phyloP scores from a whole-genome alignment of 2,888 invertebrate species.

The Argyra leucocephala region DNA sequence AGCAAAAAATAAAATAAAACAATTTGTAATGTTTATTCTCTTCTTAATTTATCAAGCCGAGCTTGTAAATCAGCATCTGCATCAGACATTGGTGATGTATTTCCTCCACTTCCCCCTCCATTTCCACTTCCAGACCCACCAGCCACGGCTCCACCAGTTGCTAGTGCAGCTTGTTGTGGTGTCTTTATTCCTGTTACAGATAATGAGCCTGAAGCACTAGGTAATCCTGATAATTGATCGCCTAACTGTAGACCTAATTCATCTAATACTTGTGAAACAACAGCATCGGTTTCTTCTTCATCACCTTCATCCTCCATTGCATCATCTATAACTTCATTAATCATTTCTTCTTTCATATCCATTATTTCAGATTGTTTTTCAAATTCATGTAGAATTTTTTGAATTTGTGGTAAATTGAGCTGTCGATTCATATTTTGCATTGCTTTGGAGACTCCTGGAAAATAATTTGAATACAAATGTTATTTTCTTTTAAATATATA shows the following conservation, averaged over 20 bases:
- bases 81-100: constrained; percentile 53
- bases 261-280: constrained; percentile 92
- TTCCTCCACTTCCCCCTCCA: constrained; percentile 43
- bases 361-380: constrained; percentile 99
- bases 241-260: constrained; percentile 92
- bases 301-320: constrained; percentile 98
- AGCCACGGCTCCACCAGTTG: constrained; percentile 40
- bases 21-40: constrained; percentile 52
- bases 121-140: constrained; percentile 41
- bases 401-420: constrained; percentile 96
- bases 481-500: constrained; percentile 6
- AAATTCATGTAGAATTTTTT: constrained; percentile 93
- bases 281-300: constrained; percentile 93
- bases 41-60: constrained; percentile 83
- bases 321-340: constrained; percentile 99
- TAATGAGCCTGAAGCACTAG: constrained; percentile 52
- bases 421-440: constrained; percentile 98
- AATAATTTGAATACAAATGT: background rate
- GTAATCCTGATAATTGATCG: constrained; percentile 84
- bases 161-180: constrained; percentile 52
- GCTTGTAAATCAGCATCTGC: constrained; percentile 97
- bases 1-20: background rate
- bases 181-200: constrained; percentile 52
- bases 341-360: constrained; percentile 99
- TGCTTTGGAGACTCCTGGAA: constrained; percentile 77